These are phyloP conservation scores for Heliornis fulica DNA, from an alignment of 2,113 vertebrate species.

Conservation along the genomic window DNA sequence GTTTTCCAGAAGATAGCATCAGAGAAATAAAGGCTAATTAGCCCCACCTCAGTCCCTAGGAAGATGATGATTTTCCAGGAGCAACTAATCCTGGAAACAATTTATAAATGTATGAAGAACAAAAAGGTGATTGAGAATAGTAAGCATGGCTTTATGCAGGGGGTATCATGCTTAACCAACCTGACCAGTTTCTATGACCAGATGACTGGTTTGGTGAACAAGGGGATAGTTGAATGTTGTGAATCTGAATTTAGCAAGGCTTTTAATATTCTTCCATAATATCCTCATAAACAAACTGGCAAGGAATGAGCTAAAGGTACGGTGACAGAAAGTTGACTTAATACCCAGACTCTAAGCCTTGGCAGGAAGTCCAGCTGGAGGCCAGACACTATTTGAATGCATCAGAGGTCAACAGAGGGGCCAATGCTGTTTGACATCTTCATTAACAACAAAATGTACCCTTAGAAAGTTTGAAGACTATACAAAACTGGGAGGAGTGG, in stretches of 20 bases:
- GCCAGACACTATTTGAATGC: background rate
- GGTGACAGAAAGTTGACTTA: background rate
- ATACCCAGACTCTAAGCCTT: background rate
- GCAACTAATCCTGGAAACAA: background rate
- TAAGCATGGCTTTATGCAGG: background rate
- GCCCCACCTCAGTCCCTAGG: background rate
- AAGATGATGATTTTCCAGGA: background rate
- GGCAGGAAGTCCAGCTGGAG: background rate
- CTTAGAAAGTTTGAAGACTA: background rate
- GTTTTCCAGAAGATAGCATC: background rate
- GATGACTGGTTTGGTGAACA: background rate
- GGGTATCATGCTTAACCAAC: background rate
- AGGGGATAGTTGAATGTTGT: background rate
- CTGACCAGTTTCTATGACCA: background rate
- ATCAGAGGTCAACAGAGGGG: background rate
- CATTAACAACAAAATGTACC: background rate
- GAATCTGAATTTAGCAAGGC: background rate
- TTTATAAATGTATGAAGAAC: background rate
- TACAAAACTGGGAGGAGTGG: background rate
- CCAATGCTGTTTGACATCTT: background rate
- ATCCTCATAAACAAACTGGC: background rate
- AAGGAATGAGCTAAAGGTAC: background rate
- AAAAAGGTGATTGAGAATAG: background rate
- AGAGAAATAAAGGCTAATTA: background rate
- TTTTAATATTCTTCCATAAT: background rate